Evolutionary conservation across 2,113 vertebrate genomes (phyloP).

Genomic region (Phainopepla nitens): DNA sequence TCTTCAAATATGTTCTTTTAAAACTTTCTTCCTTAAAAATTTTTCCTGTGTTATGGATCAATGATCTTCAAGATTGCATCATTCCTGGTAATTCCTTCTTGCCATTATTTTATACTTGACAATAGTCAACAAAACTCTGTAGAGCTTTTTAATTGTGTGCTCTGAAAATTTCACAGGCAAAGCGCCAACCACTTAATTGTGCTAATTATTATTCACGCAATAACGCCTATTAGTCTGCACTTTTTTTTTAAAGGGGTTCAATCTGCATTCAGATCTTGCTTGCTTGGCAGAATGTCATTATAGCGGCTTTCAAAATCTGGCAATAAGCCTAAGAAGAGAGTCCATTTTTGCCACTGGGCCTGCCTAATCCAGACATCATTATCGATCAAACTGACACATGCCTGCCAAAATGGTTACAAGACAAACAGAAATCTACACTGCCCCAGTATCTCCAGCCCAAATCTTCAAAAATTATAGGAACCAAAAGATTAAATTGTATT

Average conservation of each 20-base stretch:
- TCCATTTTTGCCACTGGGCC: conserved; percentile 65
- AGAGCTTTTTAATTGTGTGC: conserved; percentile 53
- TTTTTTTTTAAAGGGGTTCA: conserved; percentile 66
- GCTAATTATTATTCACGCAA: conserved; percentile 79
- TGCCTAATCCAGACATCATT: conserved; percentile 70
- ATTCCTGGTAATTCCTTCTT: conserved; percentile 35
- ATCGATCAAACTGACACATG: conserved; percentile 64
- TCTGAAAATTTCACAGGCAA: conserved; percentile 63
- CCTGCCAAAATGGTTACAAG: conserved; percentile 61
- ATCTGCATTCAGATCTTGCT: conserved; percentile 73
- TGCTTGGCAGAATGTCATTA: conserved; percentile 75
- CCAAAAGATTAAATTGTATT: conserved; percentile 14
- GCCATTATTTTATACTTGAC: conserved; percentile 43
- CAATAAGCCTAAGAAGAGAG: conserved; percentile 66
- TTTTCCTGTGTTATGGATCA: neutral
- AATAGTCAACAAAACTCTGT: conserved; percentile 57
- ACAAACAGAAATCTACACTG: conserved; percentile 18
- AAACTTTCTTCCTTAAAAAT: neutral
- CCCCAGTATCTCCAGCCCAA: neutral
- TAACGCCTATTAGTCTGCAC: conserved; percentile 74
- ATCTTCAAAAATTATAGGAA: neutral
- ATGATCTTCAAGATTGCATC: conserved; percentile 29
- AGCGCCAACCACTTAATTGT: conserved; percentile 67
- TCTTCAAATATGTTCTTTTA: neutral
- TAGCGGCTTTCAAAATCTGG: conserved; percentile 70